Percentiles rank a stretch among this genome's conserved stretches.
Conservation (phyloP, 2,888 invertebrate species). For the Leptarthrus brevirostris region DNA sequence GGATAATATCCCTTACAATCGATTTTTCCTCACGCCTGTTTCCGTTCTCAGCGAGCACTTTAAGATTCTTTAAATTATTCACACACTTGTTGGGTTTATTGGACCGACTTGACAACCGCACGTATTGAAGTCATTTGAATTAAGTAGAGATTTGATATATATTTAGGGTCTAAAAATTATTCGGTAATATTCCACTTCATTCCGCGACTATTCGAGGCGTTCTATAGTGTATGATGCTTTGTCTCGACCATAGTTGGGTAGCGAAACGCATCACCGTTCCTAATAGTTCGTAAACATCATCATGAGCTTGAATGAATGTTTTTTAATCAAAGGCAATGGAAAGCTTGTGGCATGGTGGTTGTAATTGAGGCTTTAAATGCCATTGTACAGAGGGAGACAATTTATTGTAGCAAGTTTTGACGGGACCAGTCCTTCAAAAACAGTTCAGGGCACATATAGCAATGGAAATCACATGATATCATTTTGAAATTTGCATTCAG, state of each 20-base stretch:
- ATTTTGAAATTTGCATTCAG: slow-evolving; percentile 8
- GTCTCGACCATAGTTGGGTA: background rate
- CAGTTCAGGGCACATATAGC: background rate
- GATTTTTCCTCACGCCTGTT: slow-evolving; percentile 10
- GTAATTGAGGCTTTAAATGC: slow-evolving; percentile 26
- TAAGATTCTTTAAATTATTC: background rate
- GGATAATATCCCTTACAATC: background rate
- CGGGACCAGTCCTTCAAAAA: background rate
- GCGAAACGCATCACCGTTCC: slow-evolving; percentile 1
- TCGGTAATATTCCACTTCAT: slow-evolving; percentile 36
- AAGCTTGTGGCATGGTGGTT: slow-evolving; percentile 50
- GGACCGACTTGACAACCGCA: background rate
- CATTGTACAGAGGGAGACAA: background rate
- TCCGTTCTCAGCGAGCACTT: background rate
- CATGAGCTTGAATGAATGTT: slow-evolving; percentile 23
- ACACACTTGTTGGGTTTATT: background rate
- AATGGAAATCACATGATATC: background rate
- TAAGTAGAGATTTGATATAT: slow-evolving; percentile 5
- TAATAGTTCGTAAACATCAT: slow-evolving; percentile 1
- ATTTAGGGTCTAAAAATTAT: slow-evolving; percentile 15
- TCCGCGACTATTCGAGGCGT: background rate
- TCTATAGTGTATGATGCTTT: background rate
- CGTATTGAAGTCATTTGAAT: background rate
- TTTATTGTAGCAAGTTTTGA: background rate
- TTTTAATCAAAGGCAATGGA: slow-evolving; percentile 49